phyloP scores from a whole-genome alignment of 1,140 invertebrate species.

The Sweltsa coloradensis region DNA sequence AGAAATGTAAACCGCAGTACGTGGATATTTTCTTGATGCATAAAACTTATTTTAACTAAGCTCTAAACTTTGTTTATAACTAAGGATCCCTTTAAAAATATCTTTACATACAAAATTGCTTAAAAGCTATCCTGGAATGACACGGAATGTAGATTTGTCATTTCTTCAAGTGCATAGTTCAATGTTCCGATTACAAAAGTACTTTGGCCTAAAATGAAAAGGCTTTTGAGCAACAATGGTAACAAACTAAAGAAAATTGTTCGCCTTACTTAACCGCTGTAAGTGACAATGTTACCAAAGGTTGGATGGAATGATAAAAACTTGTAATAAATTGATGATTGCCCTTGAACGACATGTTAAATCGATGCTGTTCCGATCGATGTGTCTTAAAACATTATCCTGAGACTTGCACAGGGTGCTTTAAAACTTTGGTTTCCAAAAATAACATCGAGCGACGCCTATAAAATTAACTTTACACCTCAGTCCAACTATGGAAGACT shows the following conservation, averaged over 20 bases:
- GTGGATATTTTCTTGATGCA: no score
- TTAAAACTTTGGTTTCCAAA: neutral
- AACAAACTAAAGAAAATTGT: neutral
- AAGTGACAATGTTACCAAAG: neutral
- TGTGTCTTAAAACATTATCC: neutral
- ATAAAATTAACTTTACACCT: neutral
- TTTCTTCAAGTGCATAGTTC: neutral
- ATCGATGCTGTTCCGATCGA: neutral
- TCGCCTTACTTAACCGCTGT: neutral
- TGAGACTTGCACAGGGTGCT: conserved; percentile 1
- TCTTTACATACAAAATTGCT: no score
- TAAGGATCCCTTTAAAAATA: no score
- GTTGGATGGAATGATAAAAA: neutral
- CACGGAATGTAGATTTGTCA: no score
- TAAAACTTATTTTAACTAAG: no score
- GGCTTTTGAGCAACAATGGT: conserved; percentile 3
- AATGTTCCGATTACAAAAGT: neutral
- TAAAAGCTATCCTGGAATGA: no score
- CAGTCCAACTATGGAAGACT: conserved; percentile 1
- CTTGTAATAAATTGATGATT: neutral
- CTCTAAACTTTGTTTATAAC: no score
- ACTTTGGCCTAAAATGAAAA: neutral
- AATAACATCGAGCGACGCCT: neutral
- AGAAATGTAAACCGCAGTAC: no score
- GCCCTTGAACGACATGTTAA: neutral